Percentiles rank a stretch among this genome's conserved stretches.
phyloP scores from a whole-genome alignment of 2,113 vertebrate species.

The Oreocharis arfaki region DNA sequence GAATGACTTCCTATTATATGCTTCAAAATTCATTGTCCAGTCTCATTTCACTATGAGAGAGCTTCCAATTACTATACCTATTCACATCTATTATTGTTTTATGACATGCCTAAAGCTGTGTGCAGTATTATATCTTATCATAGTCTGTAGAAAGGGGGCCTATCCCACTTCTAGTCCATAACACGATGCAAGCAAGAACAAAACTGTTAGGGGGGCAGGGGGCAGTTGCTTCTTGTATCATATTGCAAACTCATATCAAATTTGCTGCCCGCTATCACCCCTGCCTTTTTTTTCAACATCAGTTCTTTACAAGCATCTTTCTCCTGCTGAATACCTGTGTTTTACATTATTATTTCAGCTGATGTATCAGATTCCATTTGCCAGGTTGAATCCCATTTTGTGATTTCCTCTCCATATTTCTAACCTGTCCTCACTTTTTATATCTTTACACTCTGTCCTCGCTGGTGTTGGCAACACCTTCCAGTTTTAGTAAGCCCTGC shows the following conservation, averaged over 20 bases:
- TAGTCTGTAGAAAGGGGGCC: neutral
- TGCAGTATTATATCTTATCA: neutral
- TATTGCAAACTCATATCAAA: neutral
- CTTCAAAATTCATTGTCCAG: slow-evolving; percentile 31
- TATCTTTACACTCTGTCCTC: neutral
- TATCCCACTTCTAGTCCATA: neutral
- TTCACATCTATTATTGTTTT: slow-evolving; percentile 11
- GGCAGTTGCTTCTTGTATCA: neutral
- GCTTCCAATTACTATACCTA: slow-evolving; percentile 19
- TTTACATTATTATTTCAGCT: slow-evolving; percentile 35
- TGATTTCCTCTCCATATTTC: slow-evolving; percentile 34
- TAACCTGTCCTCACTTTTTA: slow-evolving; percentile 17
- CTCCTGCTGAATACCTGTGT: neutral
- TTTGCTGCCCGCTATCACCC: neutral
- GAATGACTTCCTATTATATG: slow-evolving; percentile 2
- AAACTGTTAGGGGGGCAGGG: neutral
- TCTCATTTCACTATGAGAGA: slow-evolving; percentile 7
- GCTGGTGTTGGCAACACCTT: neutral
- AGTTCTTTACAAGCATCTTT: neutral
- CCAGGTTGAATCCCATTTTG: slow-evolving; percentile 31
- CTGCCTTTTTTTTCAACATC: neutral
- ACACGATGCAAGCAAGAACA: neutral
- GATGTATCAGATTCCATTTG: neutral
- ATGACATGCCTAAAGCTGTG: slow-evolving; percentile 1
- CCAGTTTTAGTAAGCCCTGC: neutral